Evolutionary conservation across 2,113 vertebrate genomes (phyloP), one percentile per base, ranked within the genome.

Genomic region (Brienomyrus brachyistius): DNA sequence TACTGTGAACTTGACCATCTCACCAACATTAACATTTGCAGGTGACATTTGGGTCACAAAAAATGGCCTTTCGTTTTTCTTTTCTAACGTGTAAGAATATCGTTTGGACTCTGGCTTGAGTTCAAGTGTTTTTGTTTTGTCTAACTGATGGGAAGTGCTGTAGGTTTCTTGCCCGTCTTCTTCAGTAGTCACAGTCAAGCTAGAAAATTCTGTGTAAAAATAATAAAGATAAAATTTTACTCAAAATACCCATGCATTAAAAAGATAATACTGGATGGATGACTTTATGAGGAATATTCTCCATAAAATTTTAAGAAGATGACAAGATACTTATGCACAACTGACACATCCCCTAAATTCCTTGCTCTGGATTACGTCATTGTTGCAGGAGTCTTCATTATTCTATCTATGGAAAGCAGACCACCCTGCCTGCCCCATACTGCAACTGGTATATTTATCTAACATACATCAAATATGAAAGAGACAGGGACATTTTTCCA

Each of bases 71-170:
- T 97, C 95, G 88, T 93, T 96, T 95, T 95, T 94, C 85, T 94
- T 94, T 92, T 96, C 95, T 91, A 94, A 93, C 92, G 94, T 94
- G 89, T 93, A 97, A 90, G 96, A 97, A 93, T 95, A 95, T 93
- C 91, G 92, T 95, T 97, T 94, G 90, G 96, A 91, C 93, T 97
- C 97, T 98, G 97, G 95, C 92, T 95, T 94, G 96, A 97, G 96
- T 96, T 98, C 97, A 97, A 97, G 96, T 97, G 97, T 97, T 98
- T 96, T 97, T 21, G 95, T 93, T 95, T 92, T 96, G 86, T 96
- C 92, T 93, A 99, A 95, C 82, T 94, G 96, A 94, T 98, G 95
- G 91, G 95, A 88, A 90, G 94, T 96, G 94, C 93, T 97, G 97
- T 94, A 96, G 94, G 94, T 95, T 93, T 96, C 95, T 93, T 94